phyloP scores from a whole-genome alignment of 2,797 vertebrate species.

The Protonibea diacanthus region DNA sequence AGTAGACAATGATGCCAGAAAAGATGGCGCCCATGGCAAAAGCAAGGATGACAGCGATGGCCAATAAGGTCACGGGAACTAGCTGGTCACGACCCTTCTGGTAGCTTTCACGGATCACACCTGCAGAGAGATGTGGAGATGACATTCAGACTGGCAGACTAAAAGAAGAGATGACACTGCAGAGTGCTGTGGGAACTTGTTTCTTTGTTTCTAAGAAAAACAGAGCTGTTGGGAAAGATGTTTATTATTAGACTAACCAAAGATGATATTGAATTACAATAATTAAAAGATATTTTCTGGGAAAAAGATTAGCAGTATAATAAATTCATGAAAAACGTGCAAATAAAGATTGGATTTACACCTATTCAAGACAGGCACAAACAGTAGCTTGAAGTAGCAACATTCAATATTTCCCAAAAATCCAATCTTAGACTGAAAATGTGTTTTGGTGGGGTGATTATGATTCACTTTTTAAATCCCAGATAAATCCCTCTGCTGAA shows the following conservation, averaged over 20 bases:
- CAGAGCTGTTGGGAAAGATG: conserved; percentile 19
- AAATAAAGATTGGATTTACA: conserved; percentile 63
- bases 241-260: conserved; percentile 36
- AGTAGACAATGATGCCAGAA: conserved; percentile 97
- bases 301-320: conserved; percentile 66
- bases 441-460: conserved; percentile 75
- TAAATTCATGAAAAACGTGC: conserved; percentile 63
- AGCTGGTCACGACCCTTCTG: conserved; percentile 97
- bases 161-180: neutral
- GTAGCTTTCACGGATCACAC: conserved; percentile 98
- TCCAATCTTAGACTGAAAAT: conserved; percentile 72
- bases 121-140: conserved; percentile 88
- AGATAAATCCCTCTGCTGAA: conserved; percentile 78
- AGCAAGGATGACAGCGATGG: conserved; percentile 96
- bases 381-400: conserved; percentile 62
- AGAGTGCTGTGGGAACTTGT: conserved; percentile 19
- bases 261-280: conserved; percentile 50
- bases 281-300: conserved; percentile 56
- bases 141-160: conserved; percentile 56
- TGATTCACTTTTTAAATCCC: conserved; percentile 78
- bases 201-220: conserved; percentile 36
- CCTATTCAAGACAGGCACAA: conserved; percentile 61
- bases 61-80: conserved; percentile 95
- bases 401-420: conserved; percentile 72
- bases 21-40: conserved; percentile 98